These are phyloP conservation scores for Nylanderia fulva DNA, from an alignment of 1,140 invertebrate species.

Conservation along the genomic window DNA sequence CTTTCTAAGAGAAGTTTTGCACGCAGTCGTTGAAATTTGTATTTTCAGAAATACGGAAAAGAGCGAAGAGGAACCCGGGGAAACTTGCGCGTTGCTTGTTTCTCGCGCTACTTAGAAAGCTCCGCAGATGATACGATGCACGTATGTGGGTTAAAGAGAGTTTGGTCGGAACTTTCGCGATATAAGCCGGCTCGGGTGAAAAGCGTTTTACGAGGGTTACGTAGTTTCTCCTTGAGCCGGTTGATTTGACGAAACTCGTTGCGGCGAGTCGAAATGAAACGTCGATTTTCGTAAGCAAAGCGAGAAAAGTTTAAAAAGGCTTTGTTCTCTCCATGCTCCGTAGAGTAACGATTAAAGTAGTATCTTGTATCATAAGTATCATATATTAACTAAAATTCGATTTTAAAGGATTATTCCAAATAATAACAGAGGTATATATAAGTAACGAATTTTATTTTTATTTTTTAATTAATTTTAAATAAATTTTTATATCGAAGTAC, in stretches of 20 bases:
- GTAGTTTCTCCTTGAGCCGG: conserved; percentile 56
- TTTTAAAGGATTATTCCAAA: background rate
- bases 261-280: conserved; percentile 40
- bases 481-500: background rate
- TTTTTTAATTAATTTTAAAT: background rate
- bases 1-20: conserved; percentile 36
- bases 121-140: conserved; percentile 52
- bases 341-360: conserved; percentile 15
- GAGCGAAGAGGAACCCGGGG: conserved; percentile 4
- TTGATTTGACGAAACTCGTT: conserved; percentile 56
- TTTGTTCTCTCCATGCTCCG: background rate
- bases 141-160: conserved; percentile 62
- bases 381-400: background rate
- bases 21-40: conserved; percentile 48
- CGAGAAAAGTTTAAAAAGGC: conserved; percentile 10
- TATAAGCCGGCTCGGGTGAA: conserved; percentile 55
- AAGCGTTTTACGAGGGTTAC: conserved; percentile 53
- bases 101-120: conserved; percentile 51
- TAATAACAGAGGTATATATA: background rate
- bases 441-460: background rate
- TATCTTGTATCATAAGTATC: background rate
- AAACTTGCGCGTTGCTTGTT: conserved; percentile 54
- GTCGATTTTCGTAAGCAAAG: conserved; percentile 50
- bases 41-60: conserved; percentile 43
- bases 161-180: conserved; percentile 54